These are phyloP conservation scores for Pangasius larnaudii DNA, from an alignment of 2,797 vertebrate species.

Conservation along the genomic window DNA sequence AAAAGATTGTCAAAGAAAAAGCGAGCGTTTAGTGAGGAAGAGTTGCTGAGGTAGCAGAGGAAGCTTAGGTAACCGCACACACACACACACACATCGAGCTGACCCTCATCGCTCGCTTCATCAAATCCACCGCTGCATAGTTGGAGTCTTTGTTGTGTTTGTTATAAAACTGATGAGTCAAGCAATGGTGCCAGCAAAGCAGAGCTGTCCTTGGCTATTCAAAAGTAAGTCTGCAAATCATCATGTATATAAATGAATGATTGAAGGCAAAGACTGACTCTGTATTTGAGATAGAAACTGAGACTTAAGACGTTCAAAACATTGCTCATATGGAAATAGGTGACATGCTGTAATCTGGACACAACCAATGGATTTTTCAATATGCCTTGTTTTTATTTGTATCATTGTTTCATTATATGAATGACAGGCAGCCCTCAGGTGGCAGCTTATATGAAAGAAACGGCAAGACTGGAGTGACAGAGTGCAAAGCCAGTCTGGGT, in stretches of 20 bases:
- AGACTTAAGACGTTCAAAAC: background rate
- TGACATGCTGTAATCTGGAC: constrained; percentile 28
- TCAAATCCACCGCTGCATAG: background rate
- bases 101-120: constrained; percentile 11
- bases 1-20: background rate
- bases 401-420: constrained; percentile 12
- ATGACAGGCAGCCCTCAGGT: constrained; percentile 8
- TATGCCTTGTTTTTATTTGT: constrained; percentile 25
- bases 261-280: background rate
- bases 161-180: constrained; percentile 12
- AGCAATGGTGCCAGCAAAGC: background rate
- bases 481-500: constrained; percentile 15
- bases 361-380: constrained; percentile 35
- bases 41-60: background rate
- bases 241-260: background rate
- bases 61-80: background rate
- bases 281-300: background rate
- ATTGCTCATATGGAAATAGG: background rate
- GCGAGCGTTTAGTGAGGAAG: background rate
- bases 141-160: background rate
- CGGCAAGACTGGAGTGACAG: background rate
- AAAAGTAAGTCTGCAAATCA: background rate
- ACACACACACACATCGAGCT: background rate
- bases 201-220: constrained; percentile 14
- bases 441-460: constrained; percentile 15